Conservation (phyloP, 2,888 invertebrate genomes). For the Clunio marinus region DNA sequence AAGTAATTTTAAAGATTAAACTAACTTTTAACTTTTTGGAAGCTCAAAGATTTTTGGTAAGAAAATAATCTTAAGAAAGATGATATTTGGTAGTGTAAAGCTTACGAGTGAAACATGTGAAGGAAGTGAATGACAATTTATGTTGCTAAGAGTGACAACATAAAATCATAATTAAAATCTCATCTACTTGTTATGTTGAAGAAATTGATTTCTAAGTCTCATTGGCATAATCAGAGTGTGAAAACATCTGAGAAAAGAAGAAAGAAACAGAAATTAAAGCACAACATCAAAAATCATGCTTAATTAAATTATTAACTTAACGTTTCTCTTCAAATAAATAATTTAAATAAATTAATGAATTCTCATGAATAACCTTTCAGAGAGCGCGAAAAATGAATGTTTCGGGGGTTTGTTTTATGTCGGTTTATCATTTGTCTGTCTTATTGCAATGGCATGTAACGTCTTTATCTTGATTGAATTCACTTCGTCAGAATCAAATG, state of each 20-base stretch:
- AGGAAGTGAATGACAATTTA: too few species aligned
- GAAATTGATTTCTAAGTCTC: background rate
- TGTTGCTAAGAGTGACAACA: too few species aligned
- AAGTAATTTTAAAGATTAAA: too few species aligned
- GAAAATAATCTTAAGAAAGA: background rate
- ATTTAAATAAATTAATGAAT: constrained; percentile 18
- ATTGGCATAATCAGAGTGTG: background rate
- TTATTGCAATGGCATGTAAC: constrained; percentile 19
- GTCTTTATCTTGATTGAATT: background rate
- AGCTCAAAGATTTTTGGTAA: background rate
- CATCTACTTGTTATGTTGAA: background rate
- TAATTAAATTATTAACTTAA: background rate
- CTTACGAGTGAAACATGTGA: too few species aligned
- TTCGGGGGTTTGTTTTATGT: background rate
- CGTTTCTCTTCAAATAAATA: constrained; percentile 17
- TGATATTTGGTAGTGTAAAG: too few species aligned
- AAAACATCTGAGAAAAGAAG: background rate
- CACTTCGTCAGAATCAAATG: background rate
- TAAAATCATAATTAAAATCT: background rate
- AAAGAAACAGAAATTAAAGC: too few species aligned
- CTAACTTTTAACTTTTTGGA: background rate
- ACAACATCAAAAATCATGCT: constrained; percentile 8
- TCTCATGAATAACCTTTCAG: too few species aligned
- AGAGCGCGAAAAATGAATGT: too few species aligned
- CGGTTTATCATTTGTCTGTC: background rate